These are phyloP conservation scores for Atherinosoma microstoma DNA, from an alignment of 2,797 vertebrate genomes.

Conservation along the genomic window DNA sequence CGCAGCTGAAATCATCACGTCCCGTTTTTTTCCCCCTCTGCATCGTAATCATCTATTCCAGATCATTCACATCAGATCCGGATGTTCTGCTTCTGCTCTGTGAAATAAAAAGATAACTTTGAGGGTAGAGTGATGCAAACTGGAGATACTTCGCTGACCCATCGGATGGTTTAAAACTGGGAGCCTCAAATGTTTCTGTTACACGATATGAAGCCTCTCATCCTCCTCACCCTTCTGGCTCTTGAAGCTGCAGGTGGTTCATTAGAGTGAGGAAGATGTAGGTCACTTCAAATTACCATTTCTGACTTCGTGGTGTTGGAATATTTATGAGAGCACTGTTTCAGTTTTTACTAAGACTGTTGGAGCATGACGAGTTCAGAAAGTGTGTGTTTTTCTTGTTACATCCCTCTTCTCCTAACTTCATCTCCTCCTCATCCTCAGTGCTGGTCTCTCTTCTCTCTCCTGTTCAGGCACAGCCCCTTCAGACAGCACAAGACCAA, in stretches of 20 bases:
- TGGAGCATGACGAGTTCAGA: background rate
- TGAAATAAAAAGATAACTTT: no score
- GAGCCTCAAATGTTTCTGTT: background rate
- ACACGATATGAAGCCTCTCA: background rate
- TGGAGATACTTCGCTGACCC: no score
- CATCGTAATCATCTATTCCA: no score
- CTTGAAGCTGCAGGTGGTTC: slow-evolving; percentile 10
- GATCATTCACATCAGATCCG: no score
- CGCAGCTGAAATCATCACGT: background rate
- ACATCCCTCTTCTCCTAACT: background rate
- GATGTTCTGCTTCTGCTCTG: no score
- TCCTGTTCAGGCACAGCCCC: slow-evolving; percentile 91
- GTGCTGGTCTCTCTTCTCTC: slow-evolving; percentile 7
- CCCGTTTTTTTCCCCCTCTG: background rate
- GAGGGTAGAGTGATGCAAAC: no score
- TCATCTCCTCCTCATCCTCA: background rate
- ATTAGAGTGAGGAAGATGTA: slow-evolving; percentile 19
- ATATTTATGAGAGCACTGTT: background rate
- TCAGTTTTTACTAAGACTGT: no score
- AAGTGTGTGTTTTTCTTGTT: background rate
- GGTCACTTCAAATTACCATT: slow-evolving; percentile 23
- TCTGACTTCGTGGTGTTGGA: background rate
- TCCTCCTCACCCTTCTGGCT: background rate
- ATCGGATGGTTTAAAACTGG: no score
- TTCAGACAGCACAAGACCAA: slow-evolving; percentile 99